These are phyloP conservation scores for Dolichallabes microphthalmus DNA, from an alignment of 2,113 vertebrate genomes.

Conservation along the genomic window DNA sequence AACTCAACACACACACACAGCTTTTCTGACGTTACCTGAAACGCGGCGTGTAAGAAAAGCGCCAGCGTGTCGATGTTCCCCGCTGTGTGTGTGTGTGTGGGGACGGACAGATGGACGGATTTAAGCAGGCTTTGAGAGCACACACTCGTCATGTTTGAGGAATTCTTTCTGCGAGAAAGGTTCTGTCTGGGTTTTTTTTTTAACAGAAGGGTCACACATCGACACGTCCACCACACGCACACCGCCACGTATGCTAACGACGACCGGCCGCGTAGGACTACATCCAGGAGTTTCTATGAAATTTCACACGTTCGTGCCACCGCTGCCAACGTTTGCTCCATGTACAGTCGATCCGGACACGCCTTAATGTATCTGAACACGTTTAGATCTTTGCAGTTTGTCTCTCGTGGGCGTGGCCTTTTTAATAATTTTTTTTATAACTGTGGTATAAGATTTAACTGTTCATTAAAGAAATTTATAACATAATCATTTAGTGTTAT, in stretches of 20 bases:
- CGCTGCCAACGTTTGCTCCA: neutral
- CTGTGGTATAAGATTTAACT: too few species aligned
- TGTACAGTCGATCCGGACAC: too few species aligned
- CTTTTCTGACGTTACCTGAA: neutral
- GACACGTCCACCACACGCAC: neutral
- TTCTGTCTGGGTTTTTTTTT: neutral
- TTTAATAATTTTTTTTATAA: too few species aligned
- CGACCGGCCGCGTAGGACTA: neutral
- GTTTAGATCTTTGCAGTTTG: too few species aligned
- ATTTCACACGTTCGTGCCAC: neutral
- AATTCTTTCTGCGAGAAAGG: neutral
- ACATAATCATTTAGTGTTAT: too few species aligned
- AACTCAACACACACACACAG: neutral
- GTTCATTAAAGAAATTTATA: too few species aligned
- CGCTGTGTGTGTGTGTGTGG: slow-evolving; percentile 14
- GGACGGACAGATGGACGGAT: slow-evolving; percentile 10
- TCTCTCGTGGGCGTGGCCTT: too few species aligned
- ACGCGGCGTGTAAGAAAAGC: neutral
- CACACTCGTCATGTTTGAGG: neutral
- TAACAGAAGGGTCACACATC: neutral
- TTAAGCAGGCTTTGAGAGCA: neutral
- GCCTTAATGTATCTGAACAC: too few species aligned
- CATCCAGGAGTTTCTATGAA: neutral
- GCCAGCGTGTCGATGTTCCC: neutral
- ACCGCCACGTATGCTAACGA: neutral